These are phyloP conservation scores for Pandion haliaetus DNA, from an alignment of 2,113 vertebrate genomes.

Conservation along the genomic window DNA sequence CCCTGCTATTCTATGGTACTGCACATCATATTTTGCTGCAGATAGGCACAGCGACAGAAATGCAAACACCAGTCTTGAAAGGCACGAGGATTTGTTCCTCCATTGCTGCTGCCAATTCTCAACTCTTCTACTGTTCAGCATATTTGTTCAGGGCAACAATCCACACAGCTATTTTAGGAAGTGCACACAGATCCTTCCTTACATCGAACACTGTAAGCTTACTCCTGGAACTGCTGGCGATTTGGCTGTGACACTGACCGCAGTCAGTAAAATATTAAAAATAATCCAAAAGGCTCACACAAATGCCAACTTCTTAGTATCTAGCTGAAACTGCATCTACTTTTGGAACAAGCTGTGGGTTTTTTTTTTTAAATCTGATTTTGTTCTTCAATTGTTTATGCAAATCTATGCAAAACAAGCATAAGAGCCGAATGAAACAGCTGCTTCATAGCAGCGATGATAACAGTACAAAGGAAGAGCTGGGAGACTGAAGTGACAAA, in stretches of 20 bases:
- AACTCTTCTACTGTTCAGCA: neutral
- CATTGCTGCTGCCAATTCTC: neutral
- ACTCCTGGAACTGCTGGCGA: neutral
- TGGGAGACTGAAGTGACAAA: conserved; percentile 17
- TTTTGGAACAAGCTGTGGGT: neutral
- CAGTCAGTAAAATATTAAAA: neutral
- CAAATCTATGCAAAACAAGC: conserved; percentile 34
- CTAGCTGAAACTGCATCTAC: neutral
- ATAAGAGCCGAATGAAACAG: neutral
- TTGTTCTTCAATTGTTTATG: conserved; percentile 25
- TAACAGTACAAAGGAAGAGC: conserved; percentile 2
- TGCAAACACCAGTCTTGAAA: neutral
- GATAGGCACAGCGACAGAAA: neutral
- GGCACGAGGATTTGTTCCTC: neutral
- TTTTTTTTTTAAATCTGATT: neutral
- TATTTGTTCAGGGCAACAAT: neutral
- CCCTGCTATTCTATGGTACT: neutral
- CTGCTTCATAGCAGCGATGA: neutral
- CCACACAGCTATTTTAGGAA: neutral
- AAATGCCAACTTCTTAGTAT: neutral
- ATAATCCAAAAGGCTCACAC: neutral
- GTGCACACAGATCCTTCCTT: neutral
- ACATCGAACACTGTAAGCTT: neutral
- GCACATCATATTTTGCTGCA: fast-evolving
- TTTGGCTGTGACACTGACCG: neutral